Percentiles rank a stretch among this genome's conserved stretches.
Conservation (phyloP, 92 coral and sea anemone species). For the Palythoa caribaeorum region DNA sequence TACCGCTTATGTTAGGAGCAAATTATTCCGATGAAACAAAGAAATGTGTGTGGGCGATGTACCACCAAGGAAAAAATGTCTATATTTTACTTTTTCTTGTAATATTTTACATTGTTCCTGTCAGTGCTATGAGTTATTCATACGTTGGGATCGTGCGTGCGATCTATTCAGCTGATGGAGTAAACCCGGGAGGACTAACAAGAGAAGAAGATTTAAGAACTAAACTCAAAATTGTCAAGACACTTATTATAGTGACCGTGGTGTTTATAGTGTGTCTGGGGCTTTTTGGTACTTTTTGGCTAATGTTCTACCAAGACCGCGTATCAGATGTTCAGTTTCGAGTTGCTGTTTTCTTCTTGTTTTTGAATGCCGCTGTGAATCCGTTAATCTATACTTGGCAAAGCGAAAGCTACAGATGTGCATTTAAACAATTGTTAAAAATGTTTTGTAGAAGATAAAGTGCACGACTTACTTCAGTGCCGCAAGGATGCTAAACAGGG, state of each 20-base stretch:
- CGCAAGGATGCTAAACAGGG: too few relatives aligned
- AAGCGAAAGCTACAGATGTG: conserved; percentile 29
- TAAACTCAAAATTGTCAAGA: conserved; percentile 30
- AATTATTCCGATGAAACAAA: neutral
- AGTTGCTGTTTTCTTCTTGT: conserved; percentile 26
- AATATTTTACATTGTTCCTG: conserved; percentile 16
- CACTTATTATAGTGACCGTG: conserved; percentile 36
- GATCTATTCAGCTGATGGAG: conserved; percentile 7
- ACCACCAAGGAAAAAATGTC: neutral
- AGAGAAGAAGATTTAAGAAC: conserved; percentile 25
- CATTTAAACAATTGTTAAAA: conserved; percentile 24
- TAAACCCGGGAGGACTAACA: conserved; percentile 24
- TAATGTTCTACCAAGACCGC: conserved; percentile 19
- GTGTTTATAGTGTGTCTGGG: conserved; percentile 33
- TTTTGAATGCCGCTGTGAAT: conserved; percentile 26
- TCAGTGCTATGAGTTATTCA: neutral
- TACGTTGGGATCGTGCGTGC: conserved; percentile 30
- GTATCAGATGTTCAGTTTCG: conserved; percentile 26
- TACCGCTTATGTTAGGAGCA: conserved; percentile 11
- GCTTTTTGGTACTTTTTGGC: conserved; percentile 26
- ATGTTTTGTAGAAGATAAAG: neutral
- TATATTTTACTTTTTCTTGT: conserved; percentile 23
- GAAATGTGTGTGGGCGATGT: conserved; percentile 14
- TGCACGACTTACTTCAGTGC: too few relatives aligned
- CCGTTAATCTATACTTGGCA: conserved; percentile 38